phyloP scores from a whole-genome alignment of 2,888 invertebrate species.

The Microplitis deprimator region DNA sequence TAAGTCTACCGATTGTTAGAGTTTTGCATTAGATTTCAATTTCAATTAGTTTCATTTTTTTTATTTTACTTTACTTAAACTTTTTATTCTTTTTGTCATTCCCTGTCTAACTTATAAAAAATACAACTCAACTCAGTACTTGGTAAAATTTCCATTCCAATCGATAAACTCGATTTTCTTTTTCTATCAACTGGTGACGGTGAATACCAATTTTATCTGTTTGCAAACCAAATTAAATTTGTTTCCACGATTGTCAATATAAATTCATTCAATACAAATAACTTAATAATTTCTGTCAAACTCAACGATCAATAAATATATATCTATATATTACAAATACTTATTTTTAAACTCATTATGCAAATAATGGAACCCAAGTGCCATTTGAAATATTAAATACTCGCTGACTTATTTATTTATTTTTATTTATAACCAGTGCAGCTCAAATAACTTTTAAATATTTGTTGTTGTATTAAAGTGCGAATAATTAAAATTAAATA shows the following conservation, averaged over 20 bases:
- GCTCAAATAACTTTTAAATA: not conserved
- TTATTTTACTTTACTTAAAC: conserved; percentile 1
- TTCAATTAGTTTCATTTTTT: conserved; percentile 9
- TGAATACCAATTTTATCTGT: conserved; percentile 12
- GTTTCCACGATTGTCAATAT: not conserved
- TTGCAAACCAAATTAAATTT: conserved; percentile 26
- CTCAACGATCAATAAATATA: too few relatives aligned
- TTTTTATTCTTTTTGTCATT: not conserved
- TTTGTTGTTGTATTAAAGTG: not conserved
- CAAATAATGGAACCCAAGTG: conserved; percentile 9
- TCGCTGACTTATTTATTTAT: not conserved
- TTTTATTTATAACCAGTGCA: not conserved
- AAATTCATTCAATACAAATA: conserved; percentile 12
- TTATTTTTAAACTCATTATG: conserved; percentile 6
- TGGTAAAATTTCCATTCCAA: conserved; percentile 29
- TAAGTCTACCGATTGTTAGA: conserved; percentile 43
- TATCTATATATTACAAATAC: too few relatives aligned
- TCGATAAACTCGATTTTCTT: conserved; percentile 24
- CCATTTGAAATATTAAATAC: conserved; percentile 2
- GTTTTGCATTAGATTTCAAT: conserved; percentile 30
- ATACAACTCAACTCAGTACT: conserved; percentile 9
- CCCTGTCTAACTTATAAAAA: not conserved
- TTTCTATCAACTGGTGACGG: not conserved
- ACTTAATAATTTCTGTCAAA: too few relatives aligned
- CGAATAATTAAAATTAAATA: not conserved